phyloP scores from a whole-genome alignment of 2,113 vertebrate genomes.

The Oceanodroma tethys region DNA sequence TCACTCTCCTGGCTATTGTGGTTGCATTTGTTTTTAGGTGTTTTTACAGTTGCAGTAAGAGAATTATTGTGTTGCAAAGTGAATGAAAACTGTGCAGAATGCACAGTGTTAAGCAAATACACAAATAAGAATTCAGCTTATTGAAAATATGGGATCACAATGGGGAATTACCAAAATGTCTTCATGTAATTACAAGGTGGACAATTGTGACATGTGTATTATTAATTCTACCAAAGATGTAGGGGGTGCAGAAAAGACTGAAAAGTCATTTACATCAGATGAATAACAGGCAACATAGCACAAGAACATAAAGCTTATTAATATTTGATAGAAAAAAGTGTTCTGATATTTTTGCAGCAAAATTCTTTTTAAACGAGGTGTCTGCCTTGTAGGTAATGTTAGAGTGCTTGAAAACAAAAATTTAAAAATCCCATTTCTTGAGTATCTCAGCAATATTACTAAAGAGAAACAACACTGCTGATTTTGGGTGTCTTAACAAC shows the following conservation, averaged over 20 bases:
- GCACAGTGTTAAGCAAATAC: neutral
- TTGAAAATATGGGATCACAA: neutral
- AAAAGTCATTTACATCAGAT: neutral
- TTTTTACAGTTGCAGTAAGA: neutral
- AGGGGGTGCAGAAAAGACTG: neutral
- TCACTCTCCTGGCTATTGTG: neutral
- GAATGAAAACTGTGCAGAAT: neutral
- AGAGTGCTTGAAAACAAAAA: neutral
- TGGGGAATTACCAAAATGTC: neutral
- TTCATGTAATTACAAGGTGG: neutral
- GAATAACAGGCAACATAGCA: neutral
- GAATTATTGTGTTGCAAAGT: neutral
- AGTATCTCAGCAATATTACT: neutral
- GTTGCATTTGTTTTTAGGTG: neutral
- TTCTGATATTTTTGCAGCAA: neutral
- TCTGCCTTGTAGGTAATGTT: neutral
- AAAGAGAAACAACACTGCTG: neutral
- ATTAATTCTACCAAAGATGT: neutral
- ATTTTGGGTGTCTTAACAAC: neutral
- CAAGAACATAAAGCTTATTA: neutral
- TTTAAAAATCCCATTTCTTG: accelerated
- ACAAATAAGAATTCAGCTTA: neutral
- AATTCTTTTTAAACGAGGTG: neutral
- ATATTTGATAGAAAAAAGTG: neutral
- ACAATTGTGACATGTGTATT: neutral